Evolutionary conservation across 2,888 invertebrate genomes (phyloP).

Genomic region (Mongoloraphidia duomilia): DNA sequence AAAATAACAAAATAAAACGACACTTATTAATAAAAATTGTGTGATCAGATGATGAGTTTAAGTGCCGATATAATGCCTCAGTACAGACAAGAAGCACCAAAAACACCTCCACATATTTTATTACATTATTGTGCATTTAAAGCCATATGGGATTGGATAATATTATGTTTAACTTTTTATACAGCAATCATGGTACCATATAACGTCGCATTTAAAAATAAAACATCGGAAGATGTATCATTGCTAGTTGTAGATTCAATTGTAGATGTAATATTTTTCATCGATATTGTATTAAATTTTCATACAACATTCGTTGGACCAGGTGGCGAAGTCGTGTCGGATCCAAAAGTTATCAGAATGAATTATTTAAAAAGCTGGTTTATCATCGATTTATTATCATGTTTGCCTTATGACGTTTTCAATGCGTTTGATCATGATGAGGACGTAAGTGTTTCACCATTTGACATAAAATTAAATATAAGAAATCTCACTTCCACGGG

Average conservation of each 20-base stretch:
- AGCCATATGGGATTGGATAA: constrained; percentile 99
- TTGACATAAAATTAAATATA: too few species aligned
- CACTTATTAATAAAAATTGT: neutral
- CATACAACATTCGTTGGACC: constrained; percentile 99
- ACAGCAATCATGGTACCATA: constrained; percentile 98
- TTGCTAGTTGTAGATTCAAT: constrained; percentile 92
- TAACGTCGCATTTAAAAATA: constrained; percentile 99
- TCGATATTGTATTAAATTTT: constrained; percentile 99
- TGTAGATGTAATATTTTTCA: constrained; percentile 99
- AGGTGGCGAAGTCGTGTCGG: constrained; percentile 92
- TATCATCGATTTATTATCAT: constrained; percentile 95
- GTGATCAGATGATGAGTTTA: constrained; percentile 82
- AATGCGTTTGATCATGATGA: constrained; percentile 99
- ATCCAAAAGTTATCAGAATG: constrained; percentile 95
- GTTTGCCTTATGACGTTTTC: constrained; percentile 99
- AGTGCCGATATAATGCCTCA: constrained; percentile 97
- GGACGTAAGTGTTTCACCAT: constrained; percentile 48
- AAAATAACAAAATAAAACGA: neutral
- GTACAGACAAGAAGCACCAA: constrained; percentile 98
- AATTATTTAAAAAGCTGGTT: constrained; percentile 99
- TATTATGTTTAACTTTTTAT: constrained; percentile 98
- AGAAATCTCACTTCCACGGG: too few species aligned
- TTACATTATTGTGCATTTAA: constrained; percentile 99
- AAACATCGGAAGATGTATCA: constrained; percentile 92
- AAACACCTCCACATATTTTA: constrained; percentile 98